A percentile compares a stretch with the other conserved stretches of the same genome.
These are phyloP conservation scores for Brachymystax lenok DNA, from an alignment of 2,797 vertebrate species.

Conservation along the genomic window DNA sequence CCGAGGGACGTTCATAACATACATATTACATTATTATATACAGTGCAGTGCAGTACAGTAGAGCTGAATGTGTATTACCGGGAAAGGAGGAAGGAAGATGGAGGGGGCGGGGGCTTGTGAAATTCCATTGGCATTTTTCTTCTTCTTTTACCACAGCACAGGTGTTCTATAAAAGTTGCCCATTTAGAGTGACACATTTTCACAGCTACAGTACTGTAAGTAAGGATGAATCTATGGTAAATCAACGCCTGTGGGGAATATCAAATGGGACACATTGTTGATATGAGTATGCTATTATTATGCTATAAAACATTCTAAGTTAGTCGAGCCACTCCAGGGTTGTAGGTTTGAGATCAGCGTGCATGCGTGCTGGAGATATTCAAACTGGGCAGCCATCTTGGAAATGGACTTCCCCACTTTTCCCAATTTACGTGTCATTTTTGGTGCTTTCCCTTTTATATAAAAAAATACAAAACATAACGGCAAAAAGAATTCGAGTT, in stretches of 20 bases:
- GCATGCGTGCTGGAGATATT: constrained; percentile 79
- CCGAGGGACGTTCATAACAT: constrained; percentile 79
- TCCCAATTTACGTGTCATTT: constrained; percentile 75
- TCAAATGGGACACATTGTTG: constrained; percentile 68
- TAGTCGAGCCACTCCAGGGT: constrained; percentile 52
- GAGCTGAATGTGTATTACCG: constrained; percentile 71
- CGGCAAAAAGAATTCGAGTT: constrained; percentile 72
- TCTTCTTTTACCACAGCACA: constrained; percentile 70
- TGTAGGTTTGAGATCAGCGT: constrained; percentile 69
- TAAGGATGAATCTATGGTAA: constrained; percentile 67
- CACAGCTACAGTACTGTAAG: constrained; percentile 72
- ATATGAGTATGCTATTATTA: constrained; percentile 69
- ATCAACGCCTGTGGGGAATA: constrained; percentile 68
- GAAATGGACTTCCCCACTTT: constrained; percentile 56
- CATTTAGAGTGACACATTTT: constrained; percentile 76
- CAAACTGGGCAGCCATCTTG: constrained; percentile 67
- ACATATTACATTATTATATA: constrained; percentile 84
- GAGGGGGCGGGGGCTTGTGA: constrained; percentile 38
- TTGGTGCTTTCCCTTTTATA: constrained; percentile 84
- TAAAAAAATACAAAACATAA: constrained; percentile 94
- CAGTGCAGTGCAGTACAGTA: constrained; percentile 82
- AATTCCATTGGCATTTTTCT: constrained; percentile 59
- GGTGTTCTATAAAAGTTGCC: constrained; percentile 78
- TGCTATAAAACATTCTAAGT: constrained; percentile 79
- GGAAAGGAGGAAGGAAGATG: constrained; percentile 13